phyloP scores from a whole-genome alignment of 2,113 vertebrate species.

The Burhinus bistriatus region DNA sequence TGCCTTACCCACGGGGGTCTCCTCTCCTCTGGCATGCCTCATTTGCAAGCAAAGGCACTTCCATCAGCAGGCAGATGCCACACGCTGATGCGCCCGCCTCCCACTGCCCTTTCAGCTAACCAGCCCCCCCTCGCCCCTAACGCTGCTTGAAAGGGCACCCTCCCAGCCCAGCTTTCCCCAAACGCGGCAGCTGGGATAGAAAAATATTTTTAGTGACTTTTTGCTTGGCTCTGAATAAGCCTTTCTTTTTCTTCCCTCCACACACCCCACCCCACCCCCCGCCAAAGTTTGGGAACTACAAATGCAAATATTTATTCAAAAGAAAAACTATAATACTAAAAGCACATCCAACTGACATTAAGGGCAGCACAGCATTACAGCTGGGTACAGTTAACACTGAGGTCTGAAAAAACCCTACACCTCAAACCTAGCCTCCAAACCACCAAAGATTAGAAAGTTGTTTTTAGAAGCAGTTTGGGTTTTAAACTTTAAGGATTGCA shows the following conservation, averaged over 20 bases:
- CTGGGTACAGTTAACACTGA: conserved; percentile 48
- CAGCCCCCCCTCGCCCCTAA: neutral
- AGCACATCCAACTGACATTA: conserved; percentile 49
- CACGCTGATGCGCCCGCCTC: neutral
- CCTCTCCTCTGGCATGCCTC: neutral
- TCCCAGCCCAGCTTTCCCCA: neutral
- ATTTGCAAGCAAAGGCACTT: neutral
- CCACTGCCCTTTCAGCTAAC: neutral
- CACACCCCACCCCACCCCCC: too few species aligned
- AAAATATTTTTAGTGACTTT: conserved; percentile 62
- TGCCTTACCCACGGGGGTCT: neutral
- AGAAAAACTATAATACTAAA: conserved; percentile 61
- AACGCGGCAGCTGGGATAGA: neutral
- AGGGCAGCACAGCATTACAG: conserved; percentile 33
- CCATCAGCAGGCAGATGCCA: neutral
- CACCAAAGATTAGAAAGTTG: conserved; percentile 53
- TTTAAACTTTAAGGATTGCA: conserved; percentile 14
- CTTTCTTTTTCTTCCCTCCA: conserved; percentile 37
- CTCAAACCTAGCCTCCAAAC: conserved; percentile 46
- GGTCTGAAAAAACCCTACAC: neutral
- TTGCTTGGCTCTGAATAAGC: conserved; percentile 56
- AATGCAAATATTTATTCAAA: conserved; percentile 68
- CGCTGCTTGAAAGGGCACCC: neutral
- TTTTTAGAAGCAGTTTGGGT: conserved; percentile 58
- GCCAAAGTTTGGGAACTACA: conserved; percentile 22